Evolutionary conservation across 1,140 invertebrate genomes (phyloP).

Genomic region (Palaemon carinicauda): DNA sequence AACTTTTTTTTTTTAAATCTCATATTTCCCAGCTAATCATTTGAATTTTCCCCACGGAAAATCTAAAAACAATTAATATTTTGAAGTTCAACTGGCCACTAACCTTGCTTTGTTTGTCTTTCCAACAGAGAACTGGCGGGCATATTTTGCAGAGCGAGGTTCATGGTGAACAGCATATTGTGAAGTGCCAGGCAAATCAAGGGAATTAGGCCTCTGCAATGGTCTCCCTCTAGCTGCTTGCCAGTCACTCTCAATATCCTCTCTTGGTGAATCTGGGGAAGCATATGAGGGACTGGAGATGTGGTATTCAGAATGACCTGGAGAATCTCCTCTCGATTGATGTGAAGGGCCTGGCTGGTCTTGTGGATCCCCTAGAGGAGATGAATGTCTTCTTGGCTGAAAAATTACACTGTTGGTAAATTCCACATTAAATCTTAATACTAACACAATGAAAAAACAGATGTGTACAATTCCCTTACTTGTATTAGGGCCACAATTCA

Average conservation of each 20-base stretch:
- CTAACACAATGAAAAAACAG: too few species aligned
- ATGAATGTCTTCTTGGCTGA: background rate
- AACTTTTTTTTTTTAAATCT: too few species aligned
- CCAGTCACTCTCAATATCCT: background rate
- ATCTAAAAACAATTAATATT: background rate
- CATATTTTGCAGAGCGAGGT: background rate
- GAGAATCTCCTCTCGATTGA: background rate
- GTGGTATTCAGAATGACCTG: background rate
- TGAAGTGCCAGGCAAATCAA: conserved; percentile 27
- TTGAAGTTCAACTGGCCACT: background rate
- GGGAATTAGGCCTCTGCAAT: conserved; percentile 40
- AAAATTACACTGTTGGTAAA: too few species aligned
- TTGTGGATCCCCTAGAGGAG: background rate
- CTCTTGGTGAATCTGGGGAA: conserved; percentile 22
- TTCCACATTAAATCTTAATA: too few species aligned
- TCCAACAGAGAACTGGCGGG: conserved; percentile 9
- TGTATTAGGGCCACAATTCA: too few species aligned
- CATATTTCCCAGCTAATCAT: too few species aligned
- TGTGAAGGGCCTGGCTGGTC: conserved; percentile 32
- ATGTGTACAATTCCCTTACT: too few species aligned
- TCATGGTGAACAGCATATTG: background rate
- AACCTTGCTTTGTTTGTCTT: conserved; percentile 42
- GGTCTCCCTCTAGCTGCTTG: conserved; percentile 8
- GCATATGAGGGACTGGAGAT: conserved; percentile 17
- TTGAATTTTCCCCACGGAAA: too few species aligned